Conservation (phyloP, 1,140 invertebrate genomes). For the Brachionus asplanchnoidis region DNA sequence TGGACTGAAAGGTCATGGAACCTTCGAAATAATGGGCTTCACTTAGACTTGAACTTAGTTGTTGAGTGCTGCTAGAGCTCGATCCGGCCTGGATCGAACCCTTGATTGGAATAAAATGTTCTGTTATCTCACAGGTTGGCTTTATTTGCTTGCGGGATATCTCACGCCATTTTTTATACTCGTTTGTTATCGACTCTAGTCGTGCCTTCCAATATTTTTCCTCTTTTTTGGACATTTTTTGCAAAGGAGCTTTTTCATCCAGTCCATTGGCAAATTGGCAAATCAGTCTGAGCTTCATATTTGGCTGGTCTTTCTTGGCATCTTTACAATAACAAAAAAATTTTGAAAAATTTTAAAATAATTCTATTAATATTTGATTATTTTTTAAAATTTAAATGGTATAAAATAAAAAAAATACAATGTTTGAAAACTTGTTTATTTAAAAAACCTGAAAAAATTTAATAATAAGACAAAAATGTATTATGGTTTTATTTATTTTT, state of each 20-base stretch:
- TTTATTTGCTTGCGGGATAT: slow-evolving; percentile 76
- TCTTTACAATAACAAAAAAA: background rate
- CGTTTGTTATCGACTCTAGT: slow-evolving; percentile 88
- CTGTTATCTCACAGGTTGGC: background rate
- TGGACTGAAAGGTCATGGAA: background rate
- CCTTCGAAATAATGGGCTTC: background rate
- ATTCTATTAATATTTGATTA: no score
- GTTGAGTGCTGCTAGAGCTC: background rate
- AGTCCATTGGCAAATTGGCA: slow-evolving; percentile 21
- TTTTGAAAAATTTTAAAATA: background rate
- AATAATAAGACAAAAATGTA: no score
- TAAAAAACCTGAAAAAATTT: no score
- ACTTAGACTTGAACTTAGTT: background rate
- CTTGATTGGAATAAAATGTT: background rate
- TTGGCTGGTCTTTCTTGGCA: background rate
- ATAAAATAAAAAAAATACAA: no score
- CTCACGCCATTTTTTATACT: slow-evolving; percentile 98
- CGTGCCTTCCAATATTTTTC: slow-evolving; percentile 98
- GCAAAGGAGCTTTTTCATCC: background rate
- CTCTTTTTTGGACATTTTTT: slow-evolving; percentile 59
- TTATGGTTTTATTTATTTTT: no score
- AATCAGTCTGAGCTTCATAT: background rate
- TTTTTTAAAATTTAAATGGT: background rate
- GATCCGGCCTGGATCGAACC: background rate
- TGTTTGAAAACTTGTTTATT: no score